phyloP scores from a whole-genome alignment of 2,113 vertebrate species.

The Grammomys dolichurus region DNA sequence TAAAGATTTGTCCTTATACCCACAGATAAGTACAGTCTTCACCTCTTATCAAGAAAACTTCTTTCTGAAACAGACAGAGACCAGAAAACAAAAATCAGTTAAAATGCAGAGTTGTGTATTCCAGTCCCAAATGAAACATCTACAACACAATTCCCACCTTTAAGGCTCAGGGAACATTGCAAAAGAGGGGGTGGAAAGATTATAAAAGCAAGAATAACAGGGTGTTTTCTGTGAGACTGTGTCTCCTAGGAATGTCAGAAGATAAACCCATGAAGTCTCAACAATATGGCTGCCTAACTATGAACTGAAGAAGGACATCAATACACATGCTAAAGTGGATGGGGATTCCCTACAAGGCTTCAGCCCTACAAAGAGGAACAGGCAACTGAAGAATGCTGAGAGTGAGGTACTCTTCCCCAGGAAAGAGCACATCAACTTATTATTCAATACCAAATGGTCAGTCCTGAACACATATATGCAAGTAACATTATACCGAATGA shows the following conservation, averaged over 20 bases:
- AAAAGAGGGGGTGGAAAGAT: neutral
- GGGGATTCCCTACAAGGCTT: neutral
- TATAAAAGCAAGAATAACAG: neutral
- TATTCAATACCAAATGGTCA: neutral
- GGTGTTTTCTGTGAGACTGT: neutral
- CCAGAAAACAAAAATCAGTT: neutral
- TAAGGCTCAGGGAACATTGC: neutral
- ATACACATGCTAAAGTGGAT: too few species aligned
- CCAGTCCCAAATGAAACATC: neutral
- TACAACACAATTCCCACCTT: neutral
- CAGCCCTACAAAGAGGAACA: neutral
- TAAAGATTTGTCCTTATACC: neutral
- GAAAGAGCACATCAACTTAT: neutral
- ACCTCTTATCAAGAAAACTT: neutral
- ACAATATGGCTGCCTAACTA: neutral
- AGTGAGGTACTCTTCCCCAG: neutral
- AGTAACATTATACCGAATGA: neutral
- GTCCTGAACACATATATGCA: neutral
- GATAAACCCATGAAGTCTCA: neutral
- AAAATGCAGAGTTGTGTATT: neutral
- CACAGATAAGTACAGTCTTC: neutral
- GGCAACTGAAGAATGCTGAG: too few species aligned
- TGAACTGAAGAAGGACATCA: neutral
- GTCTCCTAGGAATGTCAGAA: neutral
- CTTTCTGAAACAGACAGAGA: neutral